Evolutionary conservation across 1,140 invertebrate species (phyloP).

Genomic region (Trichonephila clavata): DNA sequence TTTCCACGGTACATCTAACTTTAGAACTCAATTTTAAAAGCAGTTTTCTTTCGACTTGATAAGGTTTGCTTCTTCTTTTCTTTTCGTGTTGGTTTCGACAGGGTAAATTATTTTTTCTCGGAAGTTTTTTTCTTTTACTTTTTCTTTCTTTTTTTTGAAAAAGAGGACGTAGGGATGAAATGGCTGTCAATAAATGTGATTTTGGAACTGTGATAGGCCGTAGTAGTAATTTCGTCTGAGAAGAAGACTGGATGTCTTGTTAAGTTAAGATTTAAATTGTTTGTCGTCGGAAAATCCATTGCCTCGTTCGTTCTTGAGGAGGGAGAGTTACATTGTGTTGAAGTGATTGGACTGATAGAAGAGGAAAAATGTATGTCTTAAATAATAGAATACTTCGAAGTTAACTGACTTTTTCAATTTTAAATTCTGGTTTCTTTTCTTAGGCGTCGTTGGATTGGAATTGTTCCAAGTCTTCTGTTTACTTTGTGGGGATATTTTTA

Average conservation of each 20-base stretch:
- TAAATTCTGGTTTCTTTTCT: neutral
- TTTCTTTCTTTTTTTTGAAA: neutral
- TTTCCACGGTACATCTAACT: slow-evolving; percentile 61
- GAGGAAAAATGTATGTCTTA: neutral
- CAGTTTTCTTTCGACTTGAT: slow-evolving; percentile 62
- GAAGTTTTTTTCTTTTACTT: neutral
- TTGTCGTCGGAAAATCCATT: slow-evolving; percentile 6
- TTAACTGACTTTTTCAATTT: slow-evolving; percentile 14
- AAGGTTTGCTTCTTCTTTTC: slow-evolving; percentile 6
- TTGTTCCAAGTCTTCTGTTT: neutral
- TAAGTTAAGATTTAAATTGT: slow-evolving; percentile 47
- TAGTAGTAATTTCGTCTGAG: slow-evolving; percentile 22
- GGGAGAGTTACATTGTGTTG: neutral
- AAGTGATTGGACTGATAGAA: slow-evolving; percentile 9
- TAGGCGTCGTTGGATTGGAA: neutral
- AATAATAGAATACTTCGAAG: neutral
- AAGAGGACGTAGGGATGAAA: slow-evolving; percentile 18
- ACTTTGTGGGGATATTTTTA: neutral
- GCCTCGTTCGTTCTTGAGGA: neutral
- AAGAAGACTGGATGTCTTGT: slow-evolving; percentile 3
- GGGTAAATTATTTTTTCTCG: neutral
- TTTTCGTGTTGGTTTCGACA: slow-evolving; percentile 3
- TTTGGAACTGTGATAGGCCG: slow-evolving; percentile 34
- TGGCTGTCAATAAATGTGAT: slow-evolving; percentile 63
- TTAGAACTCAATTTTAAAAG: slow-evolving; percentile 70